Evolutionary conservation across 2,113 vertebrate genomes (phyloP), one percentile per base, ranked within the genome.

Genomic region (Colistium nudipinnis): DNA sequence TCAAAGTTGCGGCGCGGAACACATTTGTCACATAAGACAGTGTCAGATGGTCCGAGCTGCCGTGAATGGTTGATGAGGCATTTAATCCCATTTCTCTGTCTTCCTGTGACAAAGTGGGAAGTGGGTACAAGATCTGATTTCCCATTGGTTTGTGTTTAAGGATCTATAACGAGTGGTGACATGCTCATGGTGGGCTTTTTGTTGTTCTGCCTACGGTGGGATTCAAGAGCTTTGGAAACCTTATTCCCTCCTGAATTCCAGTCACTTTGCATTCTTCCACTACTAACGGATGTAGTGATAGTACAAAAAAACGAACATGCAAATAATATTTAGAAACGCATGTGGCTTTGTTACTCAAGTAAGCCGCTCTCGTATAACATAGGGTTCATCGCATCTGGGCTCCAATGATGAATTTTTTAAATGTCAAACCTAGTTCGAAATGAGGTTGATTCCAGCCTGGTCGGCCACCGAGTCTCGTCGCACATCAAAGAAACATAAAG

Each of bases 401-500:
- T 7, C 48, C 17, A 57, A 69, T 51, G 10, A 48, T 57, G 20
- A 11, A n/a, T 31, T 69, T 71, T 22, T 11, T 56, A 36, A 16
- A 48, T 33, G 27, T 11, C 9, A n/a, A 6, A 51, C 20, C n/a
- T n/a, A n/a, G n/a, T n/a, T n/a, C 39, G 8, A 78, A 74, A 80
- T 72, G 14, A 11, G 47, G n/a, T n/a, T 41, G 12, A 24, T 41
- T 82, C 81, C 65, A 74, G 78, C 61, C 57, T 20, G 47, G 54
- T 76, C 24, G 53, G 54, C 62, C 27, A 1, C 25, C 19, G 33
- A 27, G 53, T 64, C 62, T 73, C 55, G 20, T 47, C 53, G 41
- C 63, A 41, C 78, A 85, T 82, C 74, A 84, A 76, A 84, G 55
- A 78, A 83, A 74, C 76, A 78, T 83, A 44, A 82, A 76, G 70